phyloP scores from a whole-genome alignment of 2,888 invertebrate species.

The Papilio gigon region DNA sequence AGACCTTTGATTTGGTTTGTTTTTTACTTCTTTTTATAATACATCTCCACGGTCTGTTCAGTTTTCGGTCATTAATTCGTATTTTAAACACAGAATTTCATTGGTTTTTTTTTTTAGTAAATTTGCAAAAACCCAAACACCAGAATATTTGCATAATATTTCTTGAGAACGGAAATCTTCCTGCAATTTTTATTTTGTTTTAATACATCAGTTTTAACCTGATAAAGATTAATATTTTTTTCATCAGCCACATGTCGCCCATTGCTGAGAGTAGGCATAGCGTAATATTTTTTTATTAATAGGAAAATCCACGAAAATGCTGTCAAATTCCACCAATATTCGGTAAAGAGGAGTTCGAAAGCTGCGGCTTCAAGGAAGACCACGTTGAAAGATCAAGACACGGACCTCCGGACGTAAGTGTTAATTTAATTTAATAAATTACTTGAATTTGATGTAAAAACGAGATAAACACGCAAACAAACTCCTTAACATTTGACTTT shows the following conservation, averaged over 20 bases:
- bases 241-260: too few relatives aligned
- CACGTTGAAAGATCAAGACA: slow-evolving; percentile 41
- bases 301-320: slow-evolving; percentile 63
- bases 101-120: background rate
- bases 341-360: slow-evolving; percentile 55
- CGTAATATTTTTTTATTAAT: slow-evolving; percentile 29
- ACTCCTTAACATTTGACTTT: too few relatives aligned
- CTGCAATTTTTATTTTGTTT: too few relatives aligned
- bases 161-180: too few relatives aligned
- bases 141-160: too few relatives aligned
- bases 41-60: background rate
- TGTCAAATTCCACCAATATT: slow-evolving; percentile 62
- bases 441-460: too few relatives aligned
- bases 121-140: background rate
- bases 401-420: slow-evolving; percentile 61
- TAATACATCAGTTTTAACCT: too few relatives aligned
- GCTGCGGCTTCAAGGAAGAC: slow-evolving; percentile 59
- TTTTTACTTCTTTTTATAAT: too few relatives aligned
- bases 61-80: background rate
- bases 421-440: background rate
- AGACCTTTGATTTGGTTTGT: too few relatives aligned
- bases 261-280: background rate
- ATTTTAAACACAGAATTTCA: background rate
- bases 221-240: too few relatives aligned
- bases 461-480: too few relatives aligned